Evolutionary conservation across 2,888 invertebrate species (phyloP).

Genomic region (Acleris literana): DNA sequence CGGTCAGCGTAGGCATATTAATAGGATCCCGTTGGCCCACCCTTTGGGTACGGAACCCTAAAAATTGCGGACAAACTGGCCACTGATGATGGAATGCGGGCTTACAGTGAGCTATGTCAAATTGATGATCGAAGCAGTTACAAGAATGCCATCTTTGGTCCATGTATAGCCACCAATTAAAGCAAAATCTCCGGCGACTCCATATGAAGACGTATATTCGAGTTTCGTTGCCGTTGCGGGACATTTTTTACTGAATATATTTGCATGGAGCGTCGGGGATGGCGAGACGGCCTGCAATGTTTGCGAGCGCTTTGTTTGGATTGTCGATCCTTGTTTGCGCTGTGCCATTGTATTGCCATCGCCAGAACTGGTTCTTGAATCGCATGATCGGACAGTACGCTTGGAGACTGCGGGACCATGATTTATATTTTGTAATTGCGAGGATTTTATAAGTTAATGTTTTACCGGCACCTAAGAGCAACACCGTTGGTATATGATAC

Average conservation of each 20-base stretch:
- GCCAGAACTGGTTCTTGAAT: constrained; percentile 38
- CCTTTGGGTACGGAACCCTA: too few species aligned
- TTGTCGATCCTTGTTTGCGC: constrained; percentile 64
- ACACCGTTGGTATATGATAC: too few species aligned
- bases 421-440: constrained; percentile 21
- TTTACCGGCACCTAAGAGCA: not conserved
- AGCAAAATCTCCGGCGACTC: constrained; percentile 38
- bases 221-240: constrained; percentile 47
- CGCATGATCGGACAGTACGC: constrained; percentile 37
- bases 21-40: too few species aligned
- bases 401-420: constrained; percentile 30
- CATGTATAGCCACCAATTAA: constrained; percentile 39
- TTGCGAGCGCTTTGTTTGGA: constrained; percentile 62
- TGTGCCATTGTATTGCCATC: constrained; percentile 60
- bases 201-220: constrained; percentile 49
- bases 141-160: constrained; percentile 40
- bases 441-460: constrained; percentile 4
- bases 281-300: constrained; percentile 55
- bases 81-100: constrained; percentile 15
- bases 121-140: constrained; percentile 37
- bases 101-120: constrained; percentile 37
- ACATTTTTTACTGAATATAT: constrained; percentile 55
- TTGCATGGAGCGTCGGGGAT: constrained; percentile 57
- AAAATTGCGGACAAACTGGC: constrained; percentile 1
- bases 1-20: too few species aligned